Evolutionary conservation across 1,140 invertebrate species (phyloP).

Genomic region (Holotrichia oblita): DNA sequence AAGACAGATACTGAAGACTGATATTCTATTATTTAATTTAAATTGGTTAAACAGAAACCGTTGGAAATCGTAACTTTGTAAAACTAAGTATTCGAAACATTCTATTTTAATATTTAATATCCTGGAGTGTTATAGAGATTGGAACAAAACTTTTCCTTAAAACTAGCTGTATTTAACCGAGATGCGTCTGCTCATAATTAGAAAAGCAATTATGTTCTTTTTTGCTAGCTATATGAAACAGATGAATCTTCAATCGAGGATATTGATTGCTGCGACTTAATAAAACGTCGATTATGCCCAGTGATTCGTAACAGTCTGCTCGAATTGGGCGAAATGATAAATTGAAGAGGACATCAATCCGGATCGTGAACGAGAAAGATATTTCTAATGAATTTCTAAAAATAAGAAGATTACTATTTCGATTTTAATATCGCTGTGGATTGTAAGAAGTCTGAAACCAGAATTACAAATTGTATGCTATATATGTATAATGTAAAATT

Average conservation of each 20-base stretch:
- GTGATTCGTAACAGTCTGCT: neutral
- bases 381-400: constrained; percentile 22
- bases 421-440: neutral
- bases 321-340: constrained; percentile 12
- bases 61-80: too few relatives aligned
- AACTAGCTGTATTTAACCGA: neutral
- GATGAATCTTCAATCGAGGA: neutral
- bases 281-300: constrained; percentile 26
- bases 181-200: neutral
- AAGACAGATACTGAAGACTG: too few relatives aligned
- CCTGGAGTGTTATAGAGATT: too few relatives aligned
- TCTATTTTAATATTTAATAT: neutral
- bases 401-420: constrained; percentile 23
- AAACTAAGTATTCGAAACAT: too few relatives aligned
- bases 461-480: neutral
- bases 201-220: constrained; percentile 24
- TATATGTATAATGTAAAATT: too few relatives aligned
- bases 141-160: neutral
- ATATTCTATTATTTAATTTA: too few relatives aligned
- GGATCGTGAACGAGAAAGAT: neutral
- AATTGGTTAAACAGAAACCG: too few relatives aligned
- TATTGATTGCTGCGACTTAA: constrained; percentile 18
- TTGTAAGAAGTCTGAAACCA: neutral
- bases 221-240: neutral
- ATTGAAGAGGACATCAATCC: constrained; percentile 12